These are phyloP conservation scores for Phortica okadai DNA, from an alignment of 2,888 invertebrate species.

Conservation along the genomic window DNA sequence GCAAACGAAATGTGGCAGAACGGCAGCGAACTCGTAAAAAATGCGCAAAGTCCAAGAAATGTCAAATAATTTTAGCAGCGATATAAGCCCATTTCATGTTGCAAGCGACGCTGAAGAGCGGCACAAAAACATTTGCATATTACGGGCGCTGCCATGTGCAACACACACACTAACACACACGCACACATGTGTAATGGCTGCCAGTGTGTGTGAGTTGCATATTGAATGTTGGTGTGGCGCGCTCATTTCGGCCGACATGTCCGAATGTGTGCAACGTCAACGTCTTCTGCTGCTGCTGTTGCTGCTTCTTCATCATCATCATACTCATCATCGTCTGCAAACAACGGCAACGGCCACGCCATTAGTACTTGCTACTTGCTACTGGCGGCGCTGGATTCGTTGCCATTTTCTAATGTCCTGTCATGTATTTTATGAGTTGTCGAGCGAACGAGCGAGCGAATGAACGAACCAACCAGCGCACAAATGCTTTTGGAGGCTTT, in stretches of 20 bases:
- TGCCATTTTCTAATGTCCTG: slow-evolving; percentile 70
- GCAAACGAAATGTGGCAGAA: slow-evolving; percentile 39
- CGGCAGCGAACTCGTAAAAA: slow-evolving; percentile 61
- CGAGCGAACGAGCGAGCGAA: slow-evolving; percentile 55
- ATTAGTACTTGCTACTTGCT: not conserved
- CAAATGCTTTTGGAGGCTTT: too few species aligned
- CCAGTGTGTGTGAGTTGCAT: slow-evolving; percentile 27
- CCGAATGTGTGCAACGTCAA: not conserved
- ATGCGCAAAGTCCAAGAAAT: slow-evolving; percentile 70
- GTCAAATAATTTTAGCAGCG: slow-evolving; percentile 74
- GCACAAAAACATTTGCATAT: slow-evolving; percentile 57
- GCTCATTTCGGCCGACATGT: slow-evolving; percentile 24
- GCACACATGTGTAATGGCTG: slow-evolving; percentile 22
- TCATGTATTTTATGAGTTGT: slow-evolving; percentile 71
- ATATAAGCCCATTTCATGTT: slow-evolving; percentile 75
- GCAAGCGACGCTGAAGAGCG: slow-evolving; percentile 49
- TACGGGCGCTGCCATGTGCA: slow-evolving; percentile 34
- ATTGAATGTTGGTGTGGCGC: slow-evolving; percentile 23
- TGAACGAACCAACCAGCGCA: not conserved
- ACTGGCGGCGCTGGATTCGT: slow-evolving; percentile 30
- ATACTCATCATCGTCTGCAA: slow-evolving; percentile 28
- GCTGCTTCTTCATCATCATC: slow-evolving; percentile 4
- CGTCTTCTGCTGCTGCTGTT: not conserved
- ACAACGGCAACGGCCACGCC: not conserved
- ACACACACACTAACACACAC: slow-evolving; percentile 23